These are phyloP conservation scores for Brevimyrus niger DNA, from an alignment of 2,113 vertebrate genomes.

Conservation along the genomic window DNA sequence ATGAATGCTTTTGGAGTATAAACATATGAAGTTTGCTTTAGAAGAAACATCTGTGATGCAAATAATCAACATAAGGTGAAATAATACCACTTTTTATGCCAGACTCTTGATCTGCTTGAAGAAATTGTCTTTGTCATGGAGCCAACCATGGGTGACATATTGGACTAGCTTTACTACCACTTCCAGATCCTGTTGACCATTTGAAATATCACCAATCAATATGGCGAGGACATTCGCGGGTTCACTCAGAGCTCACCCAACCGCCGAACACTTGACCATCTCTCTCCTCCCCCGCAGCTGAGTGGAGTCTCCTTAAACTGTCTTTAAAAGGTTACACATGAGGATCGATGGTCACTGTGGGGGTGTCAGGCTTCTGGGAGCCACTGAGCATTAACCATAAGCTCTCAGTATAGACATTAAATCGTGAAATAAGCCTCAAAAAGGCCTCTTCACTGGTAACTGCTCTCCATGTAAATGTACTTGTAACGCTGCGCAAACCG, in stretches of 20 bases:
- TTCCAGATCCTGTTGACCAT: not conserved
- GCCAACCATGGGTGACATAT: not conserved
- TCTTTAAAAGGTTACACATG: not conserved
- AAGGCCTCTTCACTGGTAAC: not conserved
- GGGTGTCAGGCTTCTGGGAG: not conserved
- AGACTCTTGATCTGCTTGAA: not conserved
- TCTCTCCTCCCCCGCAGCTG: not conserved
- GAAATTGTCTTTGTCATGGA: not conserved
- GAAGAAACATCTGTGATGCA: not conserved
- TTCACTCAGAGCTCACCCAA: not conserved
- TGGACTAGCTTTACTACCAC: not conserved
- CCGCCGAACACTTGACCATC: not conserved
- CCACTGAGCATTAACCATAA: not conserved
- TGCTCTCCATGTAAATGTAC: not conserved
- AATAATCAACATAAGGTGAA: not conserved
- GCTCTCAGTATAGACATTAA: not conserved
- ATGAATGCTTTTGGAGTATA: not conserved
- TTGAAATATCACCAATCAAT: not conserved
- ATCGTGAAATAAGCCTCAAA: not conserved
- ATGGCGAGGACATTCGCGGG: not conserved
- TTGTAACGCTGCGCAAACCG: not conserved
- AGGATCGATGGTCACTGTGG: not conserved
- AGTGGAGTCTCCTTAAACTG: not conserved
- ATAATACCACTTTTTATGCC: not conserved
- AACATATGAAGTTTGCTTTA: not conserved